phyloP scores from a whole-genome alignment of 2,113 vertebrate genomes.

The Struthio camelus region DNA sequence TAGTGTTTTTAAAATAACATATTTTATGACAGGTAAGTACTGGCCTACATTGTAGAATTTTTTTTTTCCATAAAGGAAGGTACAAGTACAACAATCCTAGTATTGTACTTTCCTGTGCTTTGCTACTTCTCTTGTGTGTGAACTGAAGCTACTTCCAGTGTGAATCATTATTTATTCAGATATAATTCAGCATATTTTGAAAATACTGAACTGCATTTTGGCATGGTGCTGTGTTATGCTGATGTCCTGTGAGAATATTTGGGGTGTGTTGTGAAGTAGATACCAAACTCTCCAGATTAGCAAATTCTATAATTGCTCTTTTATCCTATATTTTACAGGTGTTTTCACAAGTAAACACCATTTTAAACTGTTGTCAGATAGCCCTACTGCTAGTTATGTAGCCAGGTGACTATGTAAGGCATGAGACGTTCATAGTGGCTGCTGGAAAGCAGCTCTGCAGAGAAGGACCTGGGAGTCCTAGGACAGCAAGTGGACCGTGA shows the following conservation, averaged over 20 bases:
- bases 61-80: not conserved
- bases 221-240: too few relatives aligned
- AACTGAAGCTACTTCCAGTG: not conserved
- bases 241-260: not conserved
- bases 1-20: not conserved
- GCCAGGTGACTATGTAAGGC: not conserved
- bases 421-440: accelerated
- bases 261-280: not conserved
- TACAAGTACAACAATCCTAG: not conserved
- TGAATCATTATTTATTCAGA: not conserved
- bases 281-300: not conserved
- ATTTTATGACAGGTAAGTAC: not conserved
- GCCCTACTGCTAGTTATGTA: not conserved
- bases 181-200: not conserved
- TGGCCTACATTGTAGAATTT: not conserved
- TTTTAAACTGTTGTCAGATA: not conserved
- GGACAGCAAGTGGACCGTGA: too few relatives aligned
- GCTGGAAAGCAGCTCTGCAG: too few relatives aligned
- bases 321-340: not conserved
- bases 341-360: not conserved
- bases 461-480: too few relatives aligned
- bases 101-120: not conserved
- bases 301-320: not conserved
- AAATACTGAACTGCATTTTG: too few relatives aligned
- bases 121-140: not conserved